Percentiles rank a stretch among this genome's conserved stretches.
phyloP scores from a whole-genome alignment of 1,140 invertebrate species.

The Charaxes varanes region DNA sequence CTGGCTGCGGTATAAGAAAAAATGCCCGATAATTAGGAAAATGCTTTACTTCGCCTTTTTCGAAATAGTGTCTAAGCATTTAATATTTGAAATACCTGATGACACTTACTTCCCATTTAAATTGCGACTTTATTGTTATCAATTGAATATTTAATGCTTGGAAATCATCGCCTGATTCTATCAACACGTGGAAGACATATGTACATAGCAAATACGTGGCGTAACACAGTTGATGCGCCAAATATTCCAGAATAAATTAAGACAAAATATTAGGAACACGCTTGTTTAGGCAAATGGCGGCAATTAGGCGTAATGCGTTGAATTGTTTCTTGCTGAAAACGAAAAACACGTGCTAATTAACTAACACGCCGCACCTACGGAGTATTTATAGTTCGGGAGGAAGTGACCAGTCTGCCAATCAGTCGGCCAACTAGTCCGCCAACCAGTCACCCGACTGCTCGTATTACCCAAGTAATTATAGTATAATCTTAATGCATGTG shows the following conservation, averaged over 20 bases:
- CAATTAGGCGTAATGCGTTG: slow-evolving; percentile 35
- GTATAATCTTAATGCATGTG: slow-evolving; percentile 30
- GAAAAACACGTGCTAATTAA: slow-evolving; percentile 43
- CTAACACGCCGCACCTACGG: slow-evolving; percentile 29
- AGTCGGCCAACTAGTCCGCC: slow-evolving; percentile 19
- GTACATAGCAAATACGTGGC: too few species aligned
- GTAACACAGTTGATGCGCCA: too few species aligned
- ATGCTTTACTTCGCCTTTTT: too few species aligned
- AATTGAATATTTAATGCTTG: too few species aligned
- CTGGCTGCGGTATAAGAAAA: too few species aligned
- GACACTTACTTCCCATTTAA: too few species aligned
- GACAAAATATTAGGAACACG: slow-evolving; percentile 6
- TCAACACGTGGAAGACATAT: too few species aligned
- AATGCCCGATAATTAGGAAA: too few species aligned
- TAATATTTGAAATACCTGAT: too few species aligned
- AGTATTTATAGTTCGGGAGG: slow-evolving; percentile 31
- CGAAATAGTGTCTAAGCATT: too few species aligned
- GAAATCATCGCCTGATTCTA: too few species aligned
- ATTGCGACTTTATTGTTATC: too few species aligned
- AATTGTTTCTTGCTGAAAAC: slow-evolving; percentile 39
- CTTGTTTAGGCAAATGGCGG: slow-evolving; percentile 26
- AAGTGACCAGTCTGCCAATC: slow-evolving; percentile 27
- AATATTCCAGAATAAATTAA: slow-evolving; percentile 3
- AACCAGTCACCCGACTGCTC: slow-evolving; percentile 15
- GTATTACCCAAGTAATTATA: slow-evolving; percentile 25